Evolutionary conservation across 2,888 invertebrate species (phyloP).

Genomic region (Drosophila subsilvestris): DNA sequence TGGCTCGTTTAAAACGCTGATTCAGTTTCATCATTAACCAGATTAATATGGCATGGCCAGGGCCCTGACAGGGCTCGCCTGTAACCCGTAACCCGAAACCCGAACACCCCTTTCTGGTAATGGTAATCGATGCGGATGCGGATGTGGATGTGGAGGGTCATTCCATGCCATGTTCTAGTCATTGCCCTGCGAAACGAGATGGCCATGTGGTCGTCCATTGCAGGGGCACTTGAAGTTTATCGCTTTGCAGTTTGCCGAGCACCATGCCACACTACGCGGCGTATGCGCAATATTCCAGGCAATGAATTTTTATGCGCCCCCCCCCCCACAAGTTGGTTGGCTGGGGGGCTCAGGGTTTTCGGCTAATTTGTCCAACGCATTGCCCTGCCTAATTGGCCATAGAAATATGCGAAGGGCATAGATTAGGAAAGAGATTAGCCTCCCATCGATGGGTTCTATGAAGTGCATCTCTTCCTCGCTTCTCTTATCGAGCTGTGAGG

Average conservation of each 20-base stretch:
- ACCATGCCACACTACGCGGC: conserved; percentile 65
- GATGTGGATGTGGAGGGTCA: conserved; percentile 19
- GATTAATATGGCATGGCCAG: conserved; percentile 84
- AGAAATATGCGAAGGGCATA: conserved; percentile 13
- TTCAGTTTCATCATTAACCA: conserved; percentile 85
- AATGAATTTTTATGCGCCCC: conserved; percentile 73
- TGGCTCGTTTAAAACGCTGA: conserved; percentile 84
- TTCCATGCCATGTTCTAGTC: conserved; percentile 62
- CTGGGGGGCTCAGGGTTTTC: conserved; percentile 24
- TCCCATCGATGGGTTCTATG: background rate
- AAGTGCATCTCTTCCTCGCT: background rate
- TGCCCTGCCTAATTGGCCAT: conserved; percentile 55
- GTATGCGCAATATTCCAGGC: conserved; percentile 69
- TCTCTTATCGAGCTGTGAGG: background rate
- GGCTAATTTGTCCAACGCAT: conserved; percentile 63
- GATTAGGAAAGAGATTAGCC: background rate
- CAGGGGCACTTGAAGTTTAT: conserved; percentile 78
- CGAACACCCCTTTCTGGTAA: conserved; percentile 42
- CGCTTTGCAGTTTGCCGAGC: conserved; percentile 63
- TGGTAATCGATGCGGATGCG: conserved; percentile 63
- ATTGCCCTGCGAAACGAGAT: conserved; percentile 48
- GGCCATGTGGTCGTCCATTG: conserved; percentile 73
- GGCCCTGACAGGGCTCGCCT: conserved; percentile 75
- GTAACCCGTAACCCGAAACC: conserved; percentile 9
- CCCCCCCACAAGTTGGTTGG: background rate